phyloP scores from a whole-genome alignment of 2,888 invertebrate genomes.

The Meteorus colon region DNA sequence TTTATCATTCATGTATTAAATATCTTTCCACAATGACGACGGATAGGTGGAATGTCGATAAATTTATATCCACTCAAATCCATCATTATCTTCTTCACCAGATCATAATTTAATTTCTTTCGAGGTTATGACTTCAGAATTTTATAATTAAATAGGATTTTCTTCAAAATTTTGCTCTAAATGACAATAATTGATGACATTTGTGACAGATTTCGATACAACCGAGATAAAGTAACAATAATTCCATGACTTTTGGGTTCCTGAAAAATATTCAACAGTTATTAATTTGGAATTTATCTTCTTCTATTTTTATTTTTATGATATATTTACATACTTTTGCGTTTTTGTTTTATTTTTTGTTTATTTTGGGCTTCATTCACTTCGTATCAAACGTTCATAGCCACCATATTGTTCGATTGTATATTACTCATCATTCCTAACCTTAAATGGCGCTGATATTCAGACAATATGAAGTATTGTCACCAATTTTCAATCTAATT shows the following conservation, averaged over 20 bases:
- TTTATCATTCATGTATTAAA: not conserved
- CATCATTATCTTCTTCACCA: not conserved
- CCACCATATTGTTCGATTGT: no score
- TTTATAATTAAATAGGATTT: not conserved
- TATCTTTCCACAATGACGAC: not conserved
- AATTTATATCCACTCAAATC: not conserved
- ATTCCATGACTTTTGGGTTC: not conserved
- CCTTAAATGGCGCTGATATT: no score
- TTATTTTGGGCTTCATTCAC: not conserved
- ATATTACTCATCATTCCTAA: no score
- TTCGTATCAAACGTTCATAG: not conserved
- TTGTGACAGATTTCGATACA: not conserved
- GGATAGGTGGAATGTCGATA: not conserved
- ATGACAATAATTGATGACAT: constrained; percentile 1
- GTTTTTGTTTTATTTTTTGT: not conserved
- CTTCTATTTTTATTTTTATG: not conserved
- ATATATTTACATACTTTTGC: not conserved
- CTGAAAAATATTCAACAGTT: not conserved
- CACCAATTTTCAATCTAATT: no score
- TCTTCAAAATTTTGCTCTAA: not conserved
- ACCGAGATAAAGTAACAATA: not conserved
- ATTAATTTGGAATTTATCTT: not conserved
- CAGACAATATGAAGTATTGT: no score
- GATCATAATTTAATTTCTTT: not conserved
- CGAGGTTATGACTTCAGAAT: not conserved